Evolutionary conservation across 2,888 invertebrate species (phyloP), one percentile per base, ranked within the genome.

Genomic region (Agrotis segetum): DNA sequence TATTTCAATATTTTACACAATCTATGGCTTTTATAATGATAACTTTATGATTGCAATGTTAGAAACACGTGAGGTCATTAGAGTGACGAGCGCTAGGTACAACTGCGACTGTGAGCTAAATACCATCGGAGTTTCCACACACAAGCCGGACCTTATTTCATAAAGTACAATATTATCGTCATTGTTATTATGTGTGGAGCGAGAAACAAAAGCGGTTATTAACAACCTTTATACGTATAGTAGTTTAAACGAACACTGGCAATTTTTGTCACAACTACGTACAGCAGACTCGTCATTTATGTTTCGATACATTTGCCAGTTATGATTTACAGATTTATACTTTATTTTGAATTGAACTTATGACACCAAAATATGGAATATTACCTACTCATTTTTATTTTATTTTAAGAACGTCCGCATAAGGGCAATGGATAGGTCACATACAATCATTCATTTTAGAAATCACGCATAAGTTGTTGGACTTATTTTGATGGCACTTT

Each of bases 121-220:
- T 79, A 71, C 74, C 74, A n/a, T 61, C 58, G 61, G 72, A 72
- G 74, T 84, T 81, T 75, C 83, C 66, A 83, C 83, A 78, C 62
- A 76, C 60, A 58, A 55, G 69, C 79, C 66, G 85, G 75, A 77
- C 84, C 79, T 79, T 85, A 81, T 75, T 85, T 75, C 66, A 75
- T 73, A 69, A 77, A 83, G 81, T 78, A 80, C 81, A 79, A 80
- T 84, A 82, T 78, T 69, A 56, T 77, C 82, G 72, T 77, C 83
- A 80, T 86, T 88, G 81, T 85, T 81, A 84, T 85, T 82, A 73
- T 85, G 77, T 74, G 76, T 67, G 77, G 65, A 63, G 63, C 72
- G 70, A 62, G 73, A 64, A 83, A 87, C 86, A 85, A 87, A 86
- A 84, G 83, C 81, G 71, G 81, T 82, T 79, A 87, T 83, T 85